A percentile compares a stretch with the other conserved stretches of the same genome.
phyloP scores from a whole-genome alignment of 2,797 vertebrate genomes.

The Prunella strophiata region DNA sequence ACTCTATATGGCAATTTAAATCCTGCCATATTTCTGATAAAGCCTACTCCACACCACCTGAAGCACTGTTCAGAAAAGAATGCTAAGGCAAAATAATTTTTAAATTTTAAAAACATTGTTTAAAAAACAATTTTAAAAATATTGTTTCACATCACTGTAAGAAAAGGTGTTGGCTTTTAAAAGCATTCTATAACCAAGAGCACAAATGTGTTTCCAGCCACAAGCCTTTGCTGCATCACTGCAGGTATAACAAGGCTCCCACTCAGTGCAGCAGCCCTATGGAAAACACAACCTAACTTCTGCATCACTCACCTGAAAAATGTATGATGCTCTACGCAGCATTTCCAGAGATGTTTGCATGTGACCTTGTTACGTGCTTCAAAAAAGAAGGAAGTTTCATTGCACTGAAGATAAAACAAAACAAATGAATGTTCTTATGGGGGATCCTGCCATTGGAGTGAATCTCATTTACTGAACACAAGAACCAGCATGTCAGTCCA shows the following conservation, averaged over 20 bases:
- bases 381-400: slow-evolving; percentile 91
- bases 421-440: neutral
- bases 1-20: neutral
- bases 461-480: neutral
- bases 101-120: neutral
- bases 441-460: neutral
- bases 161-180: neutral
- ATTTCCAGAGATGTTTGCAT: slow-evolving; percentile 90
- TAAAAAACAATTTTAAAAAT: neutral
- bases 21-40: neutral
- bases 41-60: neutral
- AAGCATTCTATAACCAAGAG: neutral
- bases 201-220: neutral
- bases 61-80: neutral
- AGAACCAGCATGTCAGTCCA: neutral
- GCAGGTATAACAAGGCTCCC: neutral
- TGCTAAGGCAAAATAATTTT: neutral
- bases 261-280: neutral
- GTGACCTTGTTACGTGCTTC: slow-evolving; percentile 83
- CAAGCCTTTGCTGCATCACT: neutral
- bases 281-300: neutral
- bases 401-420: slow-evolving; percentile 77
- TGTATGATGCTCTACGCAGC: slow-evolving; percentile 87
- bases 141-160: neutral
- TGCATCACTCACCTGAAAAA: slow-evolving; percentile 84